phyloP scores from a whole-genome alignment of 2,113 vertebrate genomes.

The Martes martes region DNA sequence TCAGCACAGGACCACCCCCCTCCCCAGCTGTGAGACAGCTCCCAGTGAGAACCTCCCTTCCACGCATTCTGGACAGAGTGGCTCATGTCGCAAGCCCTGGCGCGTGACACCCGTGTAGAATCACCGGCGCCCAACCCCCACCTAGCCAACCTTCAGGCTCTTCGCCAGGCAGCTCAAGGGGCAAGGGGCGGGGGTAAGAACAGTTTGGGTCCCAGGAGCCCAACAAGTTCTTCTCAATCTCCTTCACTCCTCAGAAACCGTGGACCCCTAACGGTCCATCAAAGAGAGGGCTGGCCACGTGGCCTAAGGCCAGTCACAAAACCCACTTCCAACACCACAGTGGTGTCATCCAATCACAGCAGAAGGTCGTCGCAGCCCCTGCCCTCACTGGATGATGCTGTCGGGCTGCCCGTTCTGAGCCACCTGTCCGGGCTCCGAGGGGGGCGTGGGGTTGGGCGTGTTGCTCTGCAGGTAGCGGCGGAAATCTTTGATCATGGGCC shows the following conservation, averaged over 20 bases:
- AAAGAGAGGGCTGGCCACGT: conserved; percentile 24
- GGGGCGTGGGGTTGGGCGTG: conserved; percentile 64
- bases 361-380: background rate
- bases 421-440: conserved; percentile 71
- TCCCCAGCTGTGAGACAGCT: background rate
- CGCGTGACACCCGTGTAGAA: background rate
- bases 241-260: background rate
- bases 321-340: background rate
- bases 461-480: conserved; percentile 92
- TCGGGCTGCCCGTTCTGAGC: conserved; percentile 80
- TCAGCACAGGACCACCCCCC: background rate
- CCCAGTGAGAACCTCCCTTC: background rate
- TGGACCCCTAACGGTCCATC: background rate
- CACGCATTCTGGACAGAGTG: background rate
- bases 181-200: background rate
- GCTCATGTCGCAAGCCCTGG: background rate
- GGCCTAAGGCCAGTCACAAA: background rate
- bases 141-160: background rate
- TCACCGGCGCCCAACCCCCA: background rate
- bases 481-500: conserved; percentile 95
- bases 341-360: background rate
- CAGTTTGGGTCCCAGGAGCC: background rate
- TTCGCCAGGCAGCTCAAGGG: background rate
- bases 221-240: background rate
- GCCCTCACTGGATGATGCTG: conserved; percentile 79